These are phyloP conservation scores for Orycteropus afer DNA, from an alignment of 2,113 vertebrate genomes.

Conservation along the genomic window DNA sequence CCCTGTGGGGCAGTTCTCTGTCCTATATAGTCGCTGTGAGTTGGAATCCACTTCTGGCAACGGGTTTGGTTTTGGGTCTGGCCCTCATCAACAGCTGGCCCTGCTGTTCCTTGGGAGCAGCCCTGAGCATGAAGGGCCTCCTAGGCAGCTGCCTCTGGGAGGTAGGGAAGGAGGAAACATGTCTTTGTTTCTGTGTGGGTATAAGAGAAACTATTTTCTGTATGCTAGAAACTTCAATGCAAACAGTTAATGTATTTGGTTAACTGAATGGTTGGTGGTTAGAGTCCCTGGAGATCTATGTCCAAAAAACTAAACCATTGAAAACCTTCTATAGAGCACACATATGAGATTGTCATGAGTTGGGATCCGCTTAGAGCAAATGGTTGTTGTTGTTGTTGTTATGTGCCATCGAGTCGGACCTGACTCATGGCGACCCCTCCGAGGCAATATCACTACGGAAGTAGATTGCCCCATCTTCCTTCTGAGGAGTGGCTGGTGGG, in stretches of 20 bases:
- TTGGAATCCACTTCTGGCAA: too few species aligned
- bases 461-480: too few species aligned
- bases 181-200: neutral
- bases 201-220: neutral
- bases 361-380: too few species aligned
- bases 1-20: too few species aligned
- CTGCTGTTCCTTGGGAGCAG: neutral
- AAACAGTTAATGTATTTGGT: neutral
- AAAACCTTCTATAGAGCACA: neutral
- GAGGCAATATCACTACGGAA: too few species aligned
- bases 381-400: too few species aligned
- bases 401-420: too few species aligned
- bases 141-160: neutral
- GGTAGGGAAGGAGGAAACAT: neutral
- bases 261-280: neutral
- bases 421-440: too few species aligned
- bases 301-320: neutral
- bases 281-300: neutral
- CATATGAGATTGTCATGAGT: neutral
- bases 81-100: neutral
- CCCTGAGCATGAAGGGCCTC: neutral
- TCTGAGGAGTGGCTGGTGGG: too few species aligned
- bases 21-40: too few species aligned
- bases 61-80: too few species aligned
- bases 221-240: neutral